Evolutionary conservation across 2,888 invertebrate species (phyloP), one percentile per base, ranked within the genome.

Genomic region (Ophion ellenae): DNA sequence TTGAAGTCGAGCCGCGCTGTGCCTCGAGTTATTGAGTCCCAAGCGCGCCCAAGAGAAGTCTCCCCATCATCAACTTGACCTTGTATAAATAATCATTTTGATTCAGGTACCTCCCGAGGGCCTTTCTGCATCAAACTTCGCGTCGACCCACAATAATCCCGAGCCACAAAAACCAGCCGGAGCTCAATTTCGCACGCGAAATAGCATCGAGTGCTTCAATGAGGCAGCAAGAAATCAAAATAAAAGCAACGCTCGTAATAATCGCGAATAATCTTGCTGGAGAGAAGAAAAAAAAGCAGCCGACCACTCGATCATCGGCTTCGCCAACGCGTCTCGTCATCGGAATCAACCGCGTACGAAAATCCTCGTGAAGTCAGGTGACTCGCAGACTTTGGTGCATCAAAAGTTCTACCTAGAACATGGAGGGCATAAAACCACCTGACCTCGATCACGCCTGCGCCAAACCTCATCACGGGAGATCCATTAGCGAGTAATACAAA

Each of bases 61-160:
- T 71, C 40, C 59, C 71, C 78, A 47, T 78, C 69, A 28, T 61
- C 81, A 63, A 17, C 77, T 77, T 83, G 82, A 83, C 71, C 82
- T 77, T 77, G 77, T 83, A 71, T 77, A 64, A 77, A 73, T 83
- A 77, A 73, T 77, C 45, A 77, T 77, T 82, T 66, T 77, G 64
- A 57, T 75, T 74, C 45, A 61, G 32, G 61, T 67, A 74, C 47
- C 67, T 24, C 67, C 73, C 59, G 32, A 57, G 66, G 24, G 20
- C 40, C 20, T 67, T 75, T 69, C 28, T 20, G 75, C 69, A 70
- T 81, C 32, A n/a, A 76, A 76, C n/a, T 75, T 63, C 47, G 4
- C 47, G 28, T 75, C 75, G 47, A 69, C 47, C 47, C 70, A 36
- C 36, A 63, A 75, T 53, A 47, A 73, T 20, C 40, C 11, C 17